phyloP scores from a whole-genome alignment of 2,888 invertebrate genomes.

The Cryptophagus acutangulus region DNA sequence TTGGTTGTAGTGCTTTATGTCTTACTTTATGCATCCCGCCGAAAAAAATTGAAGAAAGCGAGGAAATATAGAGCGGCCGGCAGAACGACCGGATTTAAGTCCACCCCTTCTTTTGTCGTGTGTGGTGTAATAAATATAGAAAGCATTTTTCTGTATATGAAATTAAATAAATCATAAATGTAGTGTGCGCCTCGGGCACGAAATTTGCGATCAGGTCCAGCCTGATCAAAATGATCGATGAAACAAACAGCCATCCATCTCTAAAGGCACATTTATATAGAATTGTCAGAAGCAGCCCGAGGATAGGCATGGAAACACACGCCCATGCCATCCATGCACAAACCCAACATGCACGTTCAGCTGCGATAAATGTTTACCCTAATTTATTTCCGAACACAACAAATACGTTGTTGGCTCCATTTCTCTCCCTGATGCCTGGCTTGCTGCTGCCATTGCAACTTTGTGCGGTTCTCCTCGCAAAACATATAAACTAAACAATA shows the following conservation, averaged over 20 bases:
- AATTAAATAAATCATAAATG: conserved; percentile 28
- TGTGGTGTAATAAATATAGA: not conserved
- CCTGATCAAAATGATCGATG: conserved; percentile 45
- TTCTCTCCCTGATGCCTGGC: not conserved
- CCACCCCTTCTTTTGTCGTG: too few relatives aligned
- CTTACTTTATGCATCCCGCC: too few relatives aligned
- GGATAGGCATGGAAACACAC: conserved; percentile 25
- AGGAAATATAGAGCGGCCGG: too few relatives aligned
- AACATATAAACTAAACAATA: too few relatives aligned
- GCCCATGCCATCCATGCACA: conserved; percentile 24
- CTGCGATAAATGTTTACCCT: conserved; percentile 30
- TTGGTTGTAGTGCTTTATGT: too few relatives aligned
- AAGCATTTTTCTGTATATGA: conserved; percentile 8
- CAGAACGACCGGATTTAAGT: too few relatives aligned
- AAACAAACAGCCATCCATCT: conserved; percentile 42
- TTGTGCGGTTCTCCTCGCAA: too few relatives aligned
- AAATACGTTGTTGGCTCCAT: conserved; percentile 10
- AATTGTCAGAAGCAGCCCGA: conserved; percentile 38
- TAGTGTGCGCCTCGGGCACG: too few relatives aligned
- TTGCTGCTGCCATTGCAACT: too few relatives aligned
- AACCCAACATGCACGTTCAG: conserved; percentile 24
- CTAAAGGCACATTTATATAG: conserved; percentile 37
- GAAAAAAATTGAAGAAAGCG: too few relatives aligned
- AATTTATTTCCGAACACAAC: conserved; percentile 27
- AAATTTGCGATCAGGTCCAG: conserved; percentile 41